phyloP scores from a whole-genome alignment of 2,113 vertebrate genomes.

The Lepidiolamprologus cunningtoni region DNA sequence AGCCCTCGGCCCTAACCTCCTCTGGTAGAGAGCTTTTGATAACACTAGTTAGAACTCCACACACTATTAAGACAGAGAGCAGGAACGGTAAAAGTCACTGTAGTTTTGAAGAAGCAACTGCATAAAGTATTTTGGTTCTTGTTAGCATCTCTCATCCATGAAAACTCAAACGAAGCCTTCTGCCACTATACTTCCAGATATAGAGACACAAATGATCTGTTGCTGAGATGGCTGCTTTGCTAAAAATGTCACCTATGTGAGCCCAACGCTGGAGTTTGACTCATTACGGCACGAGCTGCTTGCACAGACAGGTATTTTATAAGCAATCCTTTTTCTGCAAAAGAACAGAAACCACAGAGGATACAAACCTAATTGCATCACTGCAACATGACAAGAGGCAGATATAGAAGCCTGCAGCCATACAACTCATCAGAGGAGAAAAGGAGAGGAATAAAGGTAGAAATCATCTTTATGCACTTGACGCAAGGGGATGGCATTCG shows the following conservation, averaged over 20 bases:
- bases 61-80: not conserved
- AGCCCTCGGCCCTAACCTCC: conserved; percentile 25
- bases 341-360: conserved; percentile 22
- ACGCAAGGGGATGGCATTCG: conserved; percentile 20
- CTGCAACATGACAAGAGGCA: conserved; percentile 46
- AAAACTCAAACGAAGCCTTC: not conserved
- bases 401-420: conserved; percentile 41
- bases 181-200: not conserved
- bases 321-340: conserved; percentile 24
- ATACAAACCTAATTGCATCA: conserved; percentile 60
- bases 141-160: not conserved
- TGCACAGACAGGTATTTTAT: conserved; percentile 47
- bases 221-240: not conserved
- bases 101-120: not conserved
- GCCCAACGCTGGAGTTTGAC: conserved; percentile 17
- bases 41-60: not conserved
- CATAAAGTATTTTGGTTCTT: not conserved
- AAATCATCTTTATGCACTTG: conserved; percentile 32
- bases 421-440: conserved; percentile 35
- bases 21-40: not conserved
- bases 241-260: conserved; percentile 12
- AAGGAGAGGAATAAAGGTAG: conserved; percentile 1
- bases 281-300: conserved; percentile 23
- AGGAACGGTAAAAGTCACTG: not conserved
- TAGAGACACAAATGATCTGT: not conserved